A percentile compares a stretch with the other conserved stretches of the same genome.
Conservation (phyloP, 2,888 invertebrate genomes). For the Gerris lacustris region DNA sequence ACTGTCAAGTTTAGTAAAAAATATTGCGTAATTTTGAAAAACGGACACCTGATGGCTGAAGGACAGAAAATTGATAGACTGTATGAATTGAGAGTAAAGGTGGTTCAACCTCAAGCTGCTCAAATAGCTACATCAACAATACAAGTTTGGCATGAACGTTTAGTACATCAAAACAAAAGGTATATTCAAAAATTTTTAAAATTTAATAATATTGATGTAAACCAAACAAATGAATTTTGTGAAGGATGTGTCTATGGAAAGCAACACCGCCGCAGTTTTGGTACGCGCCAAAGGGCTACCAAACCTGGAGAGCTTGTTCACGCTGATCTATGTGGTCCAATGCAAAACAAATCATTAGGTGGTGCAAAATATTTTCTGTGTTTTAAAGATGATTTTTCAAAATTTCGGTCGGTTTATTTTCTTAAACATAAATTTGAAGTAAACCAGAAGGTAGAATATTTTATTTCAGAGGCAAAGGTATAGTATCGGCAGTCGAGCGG, state of each 20-base stretch:
- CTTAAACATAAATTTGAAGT: constrained; percentile 25
- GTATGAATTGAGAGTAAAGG: background rate
- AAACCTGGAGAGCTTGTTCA: constrained; percentile 29
- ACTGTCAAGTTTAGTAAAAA: constrained; percentile 10
- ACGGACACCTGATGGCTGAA: constrained; percentile 10
- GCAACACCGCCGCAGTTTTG: background rate
- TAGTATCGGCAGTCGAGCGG: too few relatives aligned
- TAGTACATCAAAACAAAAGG: background rate
- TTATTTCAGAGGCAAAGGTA: background rate
- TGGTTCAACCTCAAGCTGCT: background rate
- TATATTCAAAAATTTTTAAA: background rate
- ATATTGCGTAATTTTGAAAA: constrained; percentile 9
- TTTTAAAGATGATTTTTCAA: constrained; percentile 32
- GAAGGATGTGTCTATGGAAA: background rate
- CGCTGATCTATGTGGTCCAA: constrained; percentile 30
- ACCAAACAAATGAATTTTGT: background rate
- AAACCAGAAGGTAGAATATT: constrained; percentile 14
- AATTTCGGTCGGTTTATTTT: constrained; percentile 31
- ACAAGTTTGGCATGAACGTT: background rate
- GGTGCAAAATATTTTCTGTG: constrained; percentile 30
- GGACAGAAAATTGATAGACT: constrained; percentile 13
- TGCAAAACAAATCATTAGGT: constrained; percentile 27
- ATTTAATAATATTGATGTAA: background rate
- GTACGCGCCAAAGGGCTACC: background rate
- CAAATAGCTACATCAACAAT: background rate